A percentile compares a stretch with the other conserved stretches of the same genome.
Evolutionary conservation across 2,113 vertebrate species (phyloP).

Genomic region (Sula dactylatra): DNA sequence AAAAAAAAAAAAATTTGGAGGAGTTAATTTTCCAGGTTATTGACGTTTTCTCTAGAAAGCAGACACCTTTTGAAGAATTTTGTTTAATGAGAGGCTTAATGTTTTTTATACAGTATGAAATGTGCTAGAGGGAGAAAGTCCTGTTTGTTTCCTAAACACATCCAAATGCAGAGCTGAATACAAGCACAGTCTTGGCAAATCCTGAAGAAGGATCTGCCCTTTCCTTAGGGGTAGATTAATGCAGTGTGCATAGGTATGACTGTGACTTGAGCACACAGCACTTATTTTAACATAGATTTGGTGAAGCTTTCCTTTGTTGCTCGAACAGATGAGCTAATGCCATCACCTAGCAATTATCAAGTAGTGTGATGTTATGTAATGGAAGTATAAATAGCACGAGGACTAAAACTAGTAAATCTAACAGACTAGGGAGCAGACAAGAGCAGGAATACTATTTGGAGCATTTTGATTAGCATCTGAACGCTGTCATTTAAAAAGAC

Average conservation of each 20-base stretch:
- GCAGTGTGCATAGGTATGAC: neutral
- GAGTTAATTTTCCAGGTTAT: neutral
- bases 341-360: conserved; percentile 53
- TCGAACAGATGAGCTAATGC: conserved; percentile 31
- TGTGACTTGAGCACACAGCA: neutral
- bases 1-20: neutral
- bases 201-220: neutral
- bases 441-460: conserved; percentile 13
- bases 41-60: neutral
- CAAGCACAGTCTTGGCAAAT: neutral
- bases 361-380: conserved; percentile 55
- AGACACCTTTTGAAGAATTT: neutral
- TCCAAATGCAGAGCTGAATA: neutral
- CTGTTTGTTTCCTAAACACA: neutral
- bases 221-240: neutral
- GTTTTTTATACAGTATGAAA: neutral
- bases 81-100: neutral
- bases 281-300: neutral
- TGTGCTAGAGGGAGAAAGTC: neutral
- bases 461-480: conserved; percentile 18
- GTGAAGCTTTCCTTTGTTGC: neutral
- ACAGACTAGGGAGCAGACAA: conserved; percentile 9
- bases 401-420: conserved; percentile 36
- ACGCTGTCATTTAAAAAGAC: neutral
- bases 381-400: conserved; percentile 48